phyloP scores from a whole-genome alignment of 2,888 invertebrate species.

The Pachymerium ferrugineum region DNA sequence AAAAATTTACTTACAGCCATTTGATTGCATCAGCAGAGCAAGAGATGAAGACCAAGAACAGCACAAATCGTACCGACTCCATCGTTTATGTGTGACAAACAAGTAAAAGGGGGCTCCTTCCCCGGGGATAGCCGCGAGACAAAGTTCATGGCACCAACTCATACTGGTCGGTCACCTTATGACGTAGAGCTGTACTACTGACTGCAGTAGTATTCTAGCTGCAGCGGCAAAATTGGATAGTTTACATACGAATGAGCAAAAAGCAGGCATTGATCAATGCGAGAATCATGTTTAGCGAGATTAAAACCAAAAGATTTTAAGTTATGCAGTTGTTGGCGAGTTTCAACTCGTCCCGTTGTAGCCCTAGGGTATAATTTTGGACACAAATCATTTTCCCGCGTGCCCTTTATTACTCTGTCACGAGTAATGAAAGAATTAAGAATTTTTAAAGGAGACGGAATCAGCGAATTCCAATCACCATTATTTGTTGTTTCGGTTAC shows the following conservation, averaged over 20 bases:
- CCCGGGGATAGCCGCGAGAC: conserved; percentile 23
- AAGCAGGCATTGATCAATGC: background rate
- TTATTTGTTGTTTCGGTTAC: background rate
- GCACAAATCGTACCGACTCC: conserved; percentile 6
- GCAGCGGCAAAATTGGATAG: background rate
- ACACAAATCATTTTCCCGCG: conserved; percentile 25
- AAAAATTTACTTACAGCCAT: conserved; percentile 23
- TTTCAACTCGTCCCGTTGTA: background rate
- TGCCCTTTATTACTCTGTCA: conserved; percentile 9
- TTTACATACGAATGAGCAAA: background rate
- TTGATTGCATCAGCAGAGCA: background rate
- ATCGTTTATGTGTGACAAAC: conserved; percentile 23
- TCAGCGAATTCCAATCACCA: background rate
- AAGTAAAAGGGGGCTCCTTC: conserved; percentile 22
- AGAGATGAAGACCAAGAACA: background rate
- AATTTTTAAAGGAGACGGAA: background rate
- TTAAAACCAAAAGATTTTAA: background rate
- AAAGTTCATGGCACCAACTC: conserved; percentile 27
- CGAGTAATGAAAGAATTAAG: background rate
- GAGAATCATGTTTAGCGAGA: background rate
- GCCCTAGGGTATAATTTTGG: conserved; percentile 15
- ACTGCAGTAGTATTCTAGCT: background rate
- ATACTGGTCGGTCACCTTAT: conserved; percentile 23
- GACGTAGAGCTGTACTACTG: background rate
- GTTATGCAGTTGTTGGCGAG: background rate